A percentile compares a stretch with the other conserved stretches of the same genome.
These are phyloP conservation scores for Natrix natrix DNA, from an alignment of 2,797 vertebrate species.

Conservation along the genomic window DNA sequence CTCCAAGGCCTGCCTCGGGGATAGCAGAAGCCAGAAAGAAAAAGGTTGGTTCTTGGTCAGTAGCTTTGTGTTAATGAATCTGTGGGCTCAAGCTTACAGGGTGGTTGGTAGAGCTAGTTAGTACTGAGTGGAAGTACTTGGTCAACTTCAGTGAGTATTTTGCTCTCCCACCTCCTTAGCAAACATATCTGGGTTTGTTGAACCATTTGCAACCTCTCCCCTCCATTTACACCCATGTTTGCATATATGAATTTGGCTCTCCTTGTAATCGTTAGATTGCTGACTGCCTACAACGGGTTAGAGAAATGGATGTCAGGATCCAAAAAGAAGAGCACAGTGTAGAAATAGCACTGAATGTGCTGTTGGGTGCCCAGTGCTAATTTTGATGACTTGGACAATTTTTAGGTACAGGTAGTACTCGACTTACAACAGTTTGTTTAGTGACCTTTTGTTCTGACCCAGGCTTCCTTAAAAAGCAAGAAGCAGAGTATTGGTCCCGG, in stretches of 20 bases:
- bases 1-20: constrained; percentile 55
- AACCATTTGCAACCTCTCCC: not conserved
- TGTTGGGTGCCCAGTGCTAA: not conserved
- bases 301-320: not conserved
- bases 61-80: not conserved
- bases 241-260: not conserved
- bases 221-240: not conserved
- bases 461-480: too few species aligned
- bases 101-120: not conserved
- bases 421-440: not conserved
- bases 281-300: not conserved
- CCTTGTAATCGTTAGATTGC: not conserved
- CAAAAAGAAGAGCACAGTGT: not conserved
- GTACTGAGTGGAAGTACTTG: not conserved
- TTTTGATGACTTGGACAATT: not conserved
- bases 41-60: constrained; percentile 40
- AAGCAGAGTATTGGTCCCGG: too few species aligned
- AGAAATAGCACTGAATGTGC: not conserved
- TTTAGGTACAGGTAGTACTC: not conserved
- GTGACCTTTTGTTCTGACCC: not conserved
- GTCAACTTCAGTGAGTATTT: not conserved
- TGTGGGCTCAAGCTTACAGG: not conserved
- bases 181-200: not conserved
- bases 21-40: constrained; percentile 43
- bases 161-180: not conserved